Percentiles rank a stretch among this genome's conserved stretches.
Evolutionary conservation across 2,888 invertebrate species (phyloP).

Genomic region (Macropis europaea): DNA sequence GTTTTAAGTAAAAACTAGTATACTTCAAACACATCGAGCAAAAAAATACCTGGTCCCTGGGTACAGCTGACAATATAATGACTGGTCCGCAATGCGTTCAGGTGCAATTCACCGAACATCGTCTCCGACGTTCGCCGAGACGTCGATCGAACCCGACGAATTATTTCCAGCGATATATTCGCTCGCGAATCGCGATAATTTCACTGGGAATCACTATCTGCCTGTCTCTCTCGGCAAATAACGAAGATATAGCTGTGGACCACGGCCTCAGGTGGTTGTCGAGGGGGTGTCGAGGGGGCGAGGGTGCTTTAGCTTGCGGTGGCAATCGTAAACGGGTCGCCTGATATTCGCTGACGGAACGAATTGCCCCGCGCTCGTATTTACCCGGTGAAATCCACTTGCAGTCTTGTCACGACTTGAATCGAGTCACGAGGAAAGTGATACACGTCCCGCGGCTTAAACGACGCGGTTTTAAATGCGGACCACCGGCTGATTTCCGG

Average conservation of each 20-base stretch:
- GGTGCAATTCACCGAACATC: too few species aligned
- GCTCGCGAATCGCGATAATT: slow-evolving; percentile 2
- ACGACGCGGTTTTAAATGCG: slow-evolving; percentile 31
- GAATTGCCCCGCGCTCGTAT: slow-evolving; percentile 46
- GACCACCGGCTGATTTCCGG: slow-evolving; percentile 41
- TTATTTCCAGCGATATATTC: neutral
- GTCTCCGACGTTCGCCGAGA: too few species aligned
- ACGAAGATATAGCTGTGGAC: slow-evolving; percentile 25
- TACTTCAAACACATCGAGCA: too few species aligned
- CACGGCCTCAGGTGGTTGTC: slow-evolving; percentile 21
- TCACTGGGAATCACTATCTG: too few species aligned
- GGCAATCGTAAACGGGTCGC: slow-evolving; percentile 45
- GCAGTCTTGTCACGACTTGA: slow-evolving; percentile 58
- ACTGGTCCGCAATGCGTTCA: too few species aligned
- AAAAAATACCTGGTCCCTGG: too few species aligned
- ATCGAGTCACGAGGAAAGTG: slow-evolving; percentile 54
- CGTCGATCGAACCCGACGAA: neutral
- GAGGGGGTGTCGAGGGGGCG: too few species aligned
- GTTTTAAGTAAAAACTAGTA: too few species aligned
- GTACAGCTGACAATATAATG: too few species aligned
- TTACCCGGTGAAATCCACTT: slow-evolving; percentile 31
- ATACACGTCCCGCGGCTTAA: slow-evolving; percentile 43
- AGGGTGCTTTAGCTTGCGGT: slow-evolving; percentile 33
- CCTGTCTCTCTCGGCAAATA: slow-evolving; percentile 32
- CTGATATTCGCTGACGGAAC: slow-evolving; percentile 59